Evolutionary conservation across 2,888 invertebrate species (phyloP).

Genomic region (Tinea trinotella): DNA sequence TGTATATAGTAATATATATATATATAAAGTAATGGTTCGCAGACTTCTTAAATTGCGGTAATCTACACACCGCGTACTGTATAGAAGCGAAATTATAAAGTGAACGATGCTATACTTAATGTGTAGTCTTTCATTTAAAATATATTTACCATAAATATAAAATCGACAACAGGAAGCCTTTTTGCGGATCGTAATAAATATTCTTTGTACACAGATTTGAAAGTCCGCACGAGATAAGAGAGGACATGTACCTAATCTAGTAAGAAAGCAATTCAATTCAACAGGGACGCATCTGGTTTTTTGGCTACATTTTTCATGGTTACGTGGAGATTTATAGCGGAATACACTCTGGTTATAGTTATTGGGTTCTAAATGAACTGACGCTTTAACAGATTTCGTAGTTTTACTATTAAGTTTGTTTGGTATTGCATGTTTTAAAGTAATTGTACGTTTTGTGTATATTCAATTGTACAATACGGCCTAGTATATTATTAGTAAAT

Average conservation of each 20-base stretch:
- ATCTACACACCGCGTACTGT: too few species aligned
- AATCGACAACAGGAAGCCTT: background rate
- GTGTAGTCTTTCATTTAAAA: background rate
- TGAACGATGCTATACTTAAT: too few species aligned
- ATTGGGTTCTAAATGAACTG: background rate
- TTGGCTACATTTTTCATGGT: slow-evolving; percentile 5
- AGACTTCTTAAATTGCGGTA: too few species aligned
- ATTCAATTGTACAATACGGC: too few species aligned
- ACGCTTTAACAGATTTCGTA: background rate
- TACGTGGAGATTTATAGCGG: background rate
- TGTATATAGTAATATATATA: too few species aligned
- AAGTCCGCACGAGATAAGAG: slow-evolving; percentile 4
- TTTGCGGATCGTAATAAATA: background rate
- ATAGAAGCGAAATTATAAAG: too few species aligned
- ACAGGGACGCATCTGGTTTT: slow-evolving; percentile 3
- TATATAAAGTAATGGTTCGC: too few species aligned
- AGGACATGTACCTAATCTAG: slow-evolving; percentile 5
- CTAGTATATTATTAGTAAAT: too few species aligned
- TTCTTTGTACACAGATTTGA: slow-evolving; percentile 8
- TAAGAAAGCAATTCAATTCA: slow-evolving; percentile 7
- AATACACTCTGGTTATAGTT: background rate
- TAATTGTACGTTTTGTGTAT: too few species aligned
- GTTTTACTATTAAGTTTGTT: too few species aligned
- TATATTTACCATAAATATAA: background rate
- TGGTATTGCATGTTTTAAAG: too few species aligned